Base-by-base conservation (phyloP, 92 coral and sea anemone species). In the Palythoa heliodiscus region DNA sequence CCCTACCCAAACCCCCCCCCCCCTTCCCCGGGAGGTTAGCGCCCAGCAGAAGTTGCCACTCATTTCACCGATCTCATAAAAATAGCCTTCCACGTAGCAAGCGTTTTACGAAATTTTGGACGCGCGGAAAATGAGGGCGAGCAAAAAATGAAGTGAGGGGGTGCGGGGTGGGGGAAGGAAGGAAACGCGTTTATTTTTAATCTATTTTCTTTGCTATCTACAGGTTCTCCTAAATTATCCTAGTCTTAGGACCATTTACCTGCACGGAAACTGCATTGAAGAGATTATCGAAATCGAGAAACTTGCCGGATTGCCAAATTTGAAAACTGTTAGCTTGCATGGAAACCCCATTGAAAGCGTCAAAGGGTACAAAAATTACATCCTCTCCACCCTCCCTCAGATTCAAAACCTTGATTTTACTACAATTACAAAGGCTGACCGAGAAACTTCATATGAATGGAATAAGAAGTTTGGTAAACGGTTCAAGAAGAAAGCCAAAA, bases 141-240 rank as follows among this genome's bases (percentile, higher is more conserved):
- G n/a, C n/a, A n/a, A n/a, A n/a, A n/a, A n/a, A n/a, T n/a, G n/a
- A n/a, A n/a, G n/a, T n/a, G n/a, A n/a, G n/a, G n/a, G n/a, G n/a
- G n/a, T n/a, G n/a, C n/a, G n/a, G n/a, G n/a, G n/a, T n/a, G n/a
- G n/a, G 55, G 55, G 55, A 52, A 52, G 11, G 11, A 11, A 52
- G 55, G 11, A 5, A 5, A 5, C 11, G 19, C 19, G 61, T 55
- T 55, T 55, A 16, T 12, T 12, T 63, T 23, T 63, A 63, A 63
- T 17, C 25, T 8, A 63, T 63, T 63, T 9, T 19, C 22, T 63
- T n/a, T n/a, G 17, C 22, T n/a, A 5, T 9, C 29, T 19, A 17
- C 66, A 95, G 98, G 93, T 91, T 15, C 83, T 95, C n/a, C 91
- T 95, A 17, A 88, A 91, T 29, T 95, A 91, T 78, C 97, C 98